Evolutionary conservation across 2,113 vertebrate species (phyloP).

Genomic region (Corythornis madagascariensis): DNA sequence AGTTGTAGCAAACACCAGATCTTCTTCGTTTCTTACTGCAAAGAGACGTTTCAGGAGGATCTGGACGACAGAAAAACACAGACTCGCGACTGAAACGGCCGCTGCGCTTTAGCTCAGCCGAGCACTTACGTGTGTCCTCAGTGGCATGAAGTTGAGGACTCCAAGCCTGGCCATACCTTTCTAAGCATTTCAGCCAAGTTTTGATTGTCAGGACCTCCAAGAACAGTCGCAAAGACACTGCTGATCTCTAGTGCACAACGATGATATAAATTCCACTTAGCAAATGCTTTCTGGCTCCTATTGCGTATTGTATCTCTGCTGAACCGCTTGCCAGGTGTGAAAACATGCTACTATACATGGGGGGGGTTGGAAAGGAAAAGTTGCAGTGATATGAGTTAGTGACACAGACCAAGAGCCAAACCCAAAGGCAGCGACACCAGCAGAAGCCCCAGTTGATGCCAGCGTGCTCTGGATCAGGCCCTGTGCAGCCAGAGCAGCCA

Average conservation of each 20-base stretch:
- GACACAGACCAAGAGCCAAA: constrained; percentile 1
- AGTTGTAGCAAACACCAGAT: not conserved
- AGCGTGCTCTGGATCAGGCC: not conserved
- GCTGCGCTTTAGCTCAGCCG: not conserved
- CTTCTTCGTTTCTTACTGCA: constrained; percentile 14
- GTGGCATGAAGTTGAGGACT: not conserved
- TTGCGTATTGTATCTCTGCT: not conserved
- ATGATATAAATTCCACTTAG: not conserved
- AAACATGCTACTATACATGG: not conserved
- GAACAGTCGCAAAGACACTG: not conserved
- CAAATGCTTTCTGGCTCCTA: constrained; percentile 6
- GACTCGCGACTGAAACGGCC: not conserved
- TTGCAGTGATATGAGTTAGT: not conserved
- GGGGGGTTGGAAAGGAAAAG: not conserved
- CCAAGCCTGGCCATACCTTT: not conserved
- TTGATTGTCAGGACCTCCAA: constrained; percentile 37
- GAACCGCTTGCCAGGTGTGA: not conserved
- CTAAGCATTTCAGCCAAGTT: constrained; percentile 1
- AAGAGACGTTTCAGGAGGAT: not conserved
- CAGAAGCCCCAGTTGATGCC: not conserved
- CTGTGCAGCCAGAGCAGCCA: rapidly evolving
- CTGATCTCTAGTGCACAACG: not conserved
- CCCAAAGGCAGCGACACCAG: not conserved
- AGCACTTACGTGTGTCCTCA: not conserved
- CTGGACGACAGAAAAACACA: not conserved